Evolutionary conservation across 2,888 invertebrate species (phyloP).

Genomic region (Scelioninae gen. 1): DNA sequence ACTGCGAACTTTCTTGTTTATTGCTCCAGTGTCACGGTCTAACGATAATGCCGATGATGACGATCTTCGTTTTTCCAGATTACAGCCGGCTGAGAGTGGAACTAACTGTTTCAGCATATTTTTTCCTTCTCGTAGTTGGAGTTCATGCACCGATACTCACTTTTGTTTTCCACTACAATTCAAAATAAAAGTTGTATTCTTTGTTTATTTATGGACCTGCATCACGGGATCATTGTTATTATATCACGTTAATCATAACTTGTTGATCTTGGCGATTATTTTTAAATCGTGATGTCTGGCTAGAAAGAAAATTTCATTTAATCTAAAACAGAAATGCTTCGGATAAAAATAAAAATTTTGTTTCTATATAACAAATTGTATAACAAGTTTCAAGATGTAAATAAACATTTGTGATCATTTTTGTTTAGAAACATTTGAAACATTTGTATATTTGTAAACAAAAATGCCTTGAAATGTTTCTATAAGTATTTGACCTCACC

Average conservation of each 20-base stretch:
- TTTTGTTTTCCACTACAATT: conserved; percentile 46
- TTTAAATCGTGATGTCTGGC: not conserved
- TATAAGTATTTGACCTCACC: too few relatives aligned
- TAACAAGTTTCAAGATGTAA: too few relatives aligned
- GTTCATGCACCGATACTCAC: conserved; percentile 39
- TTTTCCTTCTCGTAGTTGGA: conserved; percentile 27
- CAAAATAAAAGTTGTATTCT: not conserved
- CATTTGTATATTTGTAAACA: too few relatives aligned
- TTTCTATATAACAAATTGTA: too few relatives aligned
- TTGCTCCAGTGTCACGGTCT: conserved; percentile 71
- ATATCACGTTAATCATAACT: not conserved
- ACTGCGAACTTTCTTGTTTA: conserved; percentile 72
- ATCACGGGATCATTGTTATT: conserved; percentile 15
- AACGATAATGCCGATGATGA: conserved; percentile 69
- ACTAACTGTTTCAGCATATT: conserved; percentile 63
- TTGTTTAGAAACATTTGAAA: too few relatives aligned
- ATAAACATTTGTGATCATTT: too few relatives aligned
- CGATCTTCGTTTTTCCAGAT: conserved; percentile 70
- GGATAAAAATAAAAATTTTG: too few relatives aligned
- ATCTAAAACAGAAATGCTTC: too few relatives aligned
- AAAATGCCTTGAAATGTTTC: too few relatives aligned
- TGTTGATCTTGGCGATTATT: not conserved
- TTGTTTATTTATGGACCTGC: conserved; percentile 25
- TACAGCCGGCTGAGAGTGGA: conserved; percentile 59
- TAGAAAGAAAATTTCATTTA: too few relatives aligned